These are phyloP conservation scores for Asteroscopus sphinx DNA, from an alignment of 2,888 invertebrate species.

Conservation along the genomic window DNA sequence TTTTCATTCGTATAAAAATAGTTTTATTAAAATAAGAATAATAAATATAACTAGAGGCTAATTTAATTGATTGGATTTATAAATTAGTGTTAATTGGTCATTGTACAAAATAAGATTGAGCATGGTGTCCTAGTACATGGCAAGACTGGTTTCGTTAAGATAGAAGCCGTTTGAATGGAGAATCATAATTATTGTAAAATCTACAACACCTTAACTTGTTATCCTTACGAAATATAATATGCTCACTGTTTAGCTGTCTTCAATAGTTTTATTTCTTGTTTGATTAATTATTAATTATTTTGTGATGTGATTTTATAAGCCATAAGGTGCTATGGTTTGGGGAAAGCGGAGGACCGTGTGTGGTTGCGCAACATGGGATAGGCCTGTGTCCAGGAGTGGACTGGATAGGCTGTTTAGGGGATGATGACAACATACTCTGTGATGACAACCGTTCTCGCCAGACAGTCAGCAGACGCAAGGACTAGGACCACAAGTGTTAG, in stretches of 20 bases:
- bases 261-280: constrained; percentile 58
- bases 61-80: constrained; percentile 36
- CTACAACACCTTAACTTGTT: constrained; percentile 55
- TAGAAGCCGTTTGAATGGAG: constrained; percentile 34
- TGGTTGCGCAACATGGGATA: no score
- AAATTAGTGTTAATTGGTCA: constrained; percentile 15
- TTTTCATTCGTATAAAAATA: constrained; percentile 33
- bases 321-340: no score
- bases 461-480: no score
- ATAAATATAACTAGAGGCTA: constrained; percentile 53
- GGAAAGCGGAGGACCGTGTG: no score
- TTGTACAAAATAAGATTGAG: constrained; percentile 33
- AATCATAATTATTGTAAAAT: constrained; percentile 42
- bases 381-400: no score
- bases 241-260: constrained; percentile 80
- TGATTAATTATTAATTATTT: no score
- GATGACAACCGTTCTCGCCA: no score
- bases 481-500: no score
- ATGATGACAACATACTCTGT: no score
- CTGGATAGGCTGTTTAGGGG: no score
- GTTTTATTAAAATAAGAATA: constrained; percentile 23
- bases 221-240: constrained; percentile 72
- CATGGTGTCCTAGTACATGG: constrained; percentile 42
- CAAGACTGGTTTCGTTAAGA: constrained; percentile 51
- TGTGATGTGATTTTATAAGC: no score